Evolutionary conservation across 2,888 invertebrate species (phyloP).

Genomic region (Nomada fucata): DNA sequence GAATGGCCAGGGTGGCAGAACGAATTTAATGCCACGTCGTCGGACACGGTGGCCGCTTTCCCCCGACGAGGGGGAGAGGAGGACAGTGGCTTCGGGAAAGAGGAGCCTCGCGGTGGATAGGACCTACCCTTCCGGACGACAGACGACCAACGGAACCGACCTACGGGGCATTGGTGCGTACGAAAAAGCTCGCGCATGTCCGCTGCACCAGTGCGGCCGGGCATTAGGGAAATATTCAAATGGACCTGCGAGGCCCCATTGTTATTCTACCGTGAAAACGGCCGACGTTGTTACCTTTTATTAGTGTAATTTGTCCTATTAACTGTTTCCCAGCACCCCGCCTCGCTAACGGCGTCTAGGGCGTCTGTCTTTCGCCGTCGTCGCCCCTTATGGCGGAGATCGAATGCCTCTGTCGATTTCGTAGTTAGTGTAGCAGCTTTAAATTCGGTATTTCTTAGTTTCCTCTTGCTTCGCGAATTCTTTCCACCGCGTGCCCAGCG

Average conservation of each 20-base stretch:
- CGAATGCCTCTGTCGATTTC: no score
- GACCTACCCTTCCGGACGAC: conserved; percentile 77
- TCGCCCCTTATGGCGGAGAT: background rate
- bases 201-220: conserved; percentile 64
- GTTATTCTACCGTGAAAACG: conserved; percentile 84
- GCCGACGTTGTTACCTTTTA: conserved; percentile 81
- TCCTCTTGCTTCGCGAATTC: no score
- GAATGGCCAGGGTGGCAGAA: conserved; percentile 68
- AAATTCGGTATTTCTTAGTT: no score
- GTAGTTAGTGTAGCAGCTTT: no score
- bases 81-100: conserved; percentile 42
- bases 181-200: conserved; percentile 81
- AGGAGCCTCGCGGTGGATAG: conserved; percentile 60
- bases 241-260: conserved; percentile 78
- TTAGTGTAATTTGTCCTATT: conserved; percentile 82
- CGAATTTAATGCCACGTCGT: conserved; percentile 71
- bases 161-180: conserved; percentile 80
- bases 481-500: no score
- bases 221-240: conserved; percentile 78
- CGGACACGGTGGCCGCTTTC: conserved; percentile 65
- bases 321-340: conserved; percentile 77
- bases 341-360: conserved; percentile 69
- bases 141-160: conserved; percentile 73
- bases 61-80: conserved; percentile 27
- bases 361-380: conserved; percentile 19